phyloP scores from a whole-genome alignment of 1,140 invertebrate species.

The Cyrtorhinus lividipennis region DNA sequence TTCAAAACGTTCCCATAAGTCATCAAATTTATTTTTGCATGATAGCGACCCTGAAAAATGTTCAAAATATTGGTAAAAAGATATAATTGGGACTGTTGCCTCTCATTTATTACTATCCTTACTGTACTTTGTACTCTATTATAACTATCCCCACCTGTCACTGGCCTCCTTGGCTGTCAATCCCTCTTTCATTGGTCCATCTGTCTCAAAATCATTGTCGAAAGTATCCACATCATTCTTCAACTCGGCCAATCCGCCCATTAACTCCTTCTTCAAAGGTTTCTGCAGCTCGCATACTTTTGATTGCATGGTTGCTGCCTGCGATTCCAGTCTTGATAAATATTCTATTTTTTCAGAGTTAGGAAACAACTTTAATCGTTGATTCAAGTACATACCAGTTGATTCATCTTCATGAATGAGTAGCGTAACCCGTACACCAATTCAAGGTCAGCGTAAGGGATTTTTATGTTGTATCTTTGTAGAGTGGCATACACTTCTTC shows the following conservation, averaged over 20 bases:
- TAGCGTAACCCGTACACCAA: slow-evolving; percentile 60
- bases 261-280: slow-evolving; percentile 52
- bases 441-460: slow-evolving; percentile 63
- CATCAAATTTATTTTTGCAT: slow-evolving; percentile 67
- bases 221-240: slow-evolving; percentile 51
- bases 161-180: slow-evolving; percentile 68
- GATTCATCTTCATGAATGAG: slow-evolving; percentile 59
- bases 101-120: not conserved
- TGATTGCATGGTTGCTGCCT: slow-evolving; percentile 54
- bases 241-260: slow-evolving; percentile 51
- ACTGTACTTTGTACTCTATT: not conserved
- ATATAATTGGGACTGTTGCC: not conserved
- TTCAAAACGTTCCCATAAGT: slow-evolving; percentile 59
- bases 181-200: slow-evolving; percentile 69
- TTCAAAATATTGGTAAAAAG: not conserved
- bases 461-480: slow-evolving; percentile 48
- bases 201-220: slow-evolving; percentile 52
- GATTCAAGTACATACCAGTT: slow-evolving; percentile 39
- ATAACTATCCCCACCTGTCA: slow-evolving; percentile 39
- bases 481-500: slow-evolving; percentile 66
- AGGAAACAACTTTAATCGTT: not conserved
- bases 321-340: too few species aligned
- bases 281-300: slow-evolving; percentile 62
- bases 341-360: not conserved
- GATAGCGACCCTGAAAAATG: slow-evolving; percentile 41